A percentile compares a stretch with the other conserved stretches of the same genome.
Conservation (phyloP, 2,113 vertebrate genomes). For the Oncorhynchus kisutch region DNA sequence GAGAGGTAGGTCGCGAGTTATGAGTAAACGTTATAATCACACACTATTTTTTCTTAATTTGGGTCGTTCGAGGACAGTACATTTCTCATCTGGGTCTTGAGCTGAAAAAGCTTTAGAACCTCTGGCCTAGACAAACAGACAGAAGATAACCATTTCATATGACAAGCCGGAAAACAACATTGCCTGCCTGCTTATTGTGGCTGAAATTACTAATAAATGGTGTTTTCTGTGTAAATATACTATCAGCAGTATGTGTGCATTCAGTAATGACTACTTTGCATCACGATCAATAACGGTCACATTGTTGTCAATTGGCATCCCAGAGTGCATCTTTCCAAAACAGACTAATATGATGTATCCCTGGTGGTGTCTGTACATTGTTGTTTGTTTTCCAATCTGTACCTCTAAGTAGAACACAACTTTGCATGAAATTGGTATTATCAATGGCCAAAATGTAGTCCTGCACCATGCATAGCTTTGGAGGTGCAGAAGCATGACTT, state of each 20-base stretch:
- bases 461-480: slow-evolving; percentile 20
- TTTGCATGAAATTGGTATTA: slow-evolving; percentile 50
- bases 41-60: no score
- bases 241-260: no score
- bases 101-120: no score
- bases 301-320: slow-evolving; percentile 8
- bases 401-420: slow-evolving; percentile 36
- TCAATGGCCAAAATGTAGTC: slow-evolving; percentile 24
- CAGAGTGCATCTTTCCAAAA: slow-evolving; percentile 11
- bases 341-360: slow-evolving; percentile 50
- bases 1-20: no score
- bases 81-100: no score
- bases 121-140: neutral
- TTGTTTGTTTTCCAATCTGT: slow-evolving; percentile 50
- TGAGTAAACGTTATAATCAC: no score
- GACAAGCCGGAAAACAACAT: no score
- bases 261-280: no score
- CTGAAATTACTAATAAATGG: no score
- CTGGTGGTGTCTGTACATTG: slow-evolving; percentile 36
- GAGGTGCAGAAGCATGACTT: slow-evolving; percentile 32
- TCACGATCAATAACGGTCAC: no score
- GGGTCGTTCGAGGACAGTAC: no score
- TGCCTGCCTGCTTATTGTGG: slow-evolving; percentile 14
- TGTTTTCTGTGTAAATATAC: slow-evolving; percentile 7
- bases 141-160: slow-evolving; percentile 2